Evolutionary conservation across 2,888 invertebrate species (phyloP), one percentile per base, ranked within the genome.

Genomic region (Timandra comae): DNA sequence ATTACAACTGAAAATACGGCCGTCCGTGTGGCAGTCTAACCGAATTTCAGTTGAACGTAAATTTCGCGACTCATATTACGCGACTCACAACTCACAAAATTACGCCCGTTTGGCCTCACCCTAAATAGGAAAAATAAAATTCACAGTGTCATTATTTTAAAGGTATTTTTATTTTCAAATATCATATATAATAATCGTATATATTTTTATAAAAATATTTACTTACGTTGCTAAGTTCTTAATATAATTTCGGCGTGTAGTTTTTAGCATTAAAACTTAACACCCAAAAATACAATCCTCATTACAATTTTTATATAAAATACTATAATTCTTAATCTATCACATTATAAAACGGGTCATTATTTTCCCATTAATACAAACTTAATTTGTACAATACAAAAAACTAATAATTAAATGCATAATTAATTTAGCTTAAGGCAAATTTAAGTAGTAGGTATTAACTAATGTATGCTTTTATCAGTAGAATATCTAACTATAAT

Each of bases 361-460:
- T 6, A 16, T 6, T 16, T 16, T 46, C 41, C 30, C 30, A 64
- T 71, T 66, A 72, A 74, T 69, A 72, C 64, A 52, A 66, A 70
- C 74, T 77, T 76, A 74, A 66, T 82, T 84, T 82, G 82, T 82
- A 82, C 81, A 82, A n/a, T 67, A 64, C n/a, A 68, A 50, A 65
- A 60, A 52, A 63, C 64, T 73, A 78, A 54, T 67, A 44, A 38
- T 73, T 78, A 82, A 84, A 84, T 82, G 82, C 82, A 74, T 61
- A 54, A 55, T 69, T 63, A 71, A 68, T 56, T 62, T 67, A 68
- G 46, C 48, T 24, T 26, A 49, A 56, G 63, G 63, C 67, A 63
- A 62, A n/a, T n/a, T n/a, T 61, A 57, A 50, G 29, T 35, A 39
- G 29, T 35, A 38, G 41, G 13, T 31, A 29, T 16, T 30, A 22